A percentile compares a stretch with the other conserved stretches of the same genome.
Evolutionary conservation across 2,797 vertebrate species (phyloP).

Genomic region (Botia kubotai): DNA sequence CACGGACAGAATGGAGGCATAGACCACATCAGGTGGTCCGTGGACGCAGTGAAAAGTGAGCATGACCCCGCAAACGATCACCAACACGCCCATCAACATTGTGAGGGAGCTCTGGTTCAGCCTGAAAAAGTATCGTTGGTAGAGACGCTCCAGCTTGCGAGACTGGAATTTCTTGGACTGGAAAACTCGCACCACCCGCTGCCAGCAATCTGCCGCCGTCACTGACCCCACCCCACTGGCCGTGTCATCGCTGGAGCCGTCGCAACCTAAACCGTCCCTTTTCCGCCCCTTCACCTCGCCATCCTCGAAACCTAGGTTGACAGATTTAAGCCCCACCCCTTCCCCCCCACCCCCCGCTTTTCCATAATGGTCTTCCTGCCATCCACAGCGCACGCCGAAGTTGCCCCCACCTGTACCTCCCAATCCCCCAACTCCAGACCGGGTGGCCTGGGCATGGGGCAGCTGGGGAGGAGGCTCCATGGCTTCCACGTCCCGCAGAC

Average conservation of each 20-base stretch:
- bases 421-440: constrained; percentile 67
- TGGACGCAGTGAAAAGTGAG: constrained; percentile 91
- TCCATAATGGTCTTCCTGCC: constrained; percentile 95
- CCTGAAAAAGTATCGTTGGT: constrained; percentile 97
- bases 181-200: constrained; percentile 86
- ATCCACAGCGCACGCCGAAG: constrained; percentile 86
- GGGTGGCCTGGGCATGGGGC: constrained; percentile 76
- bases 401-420: constrained; percentile 72
- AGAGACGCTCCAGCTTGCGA: constrained; percentile 92
- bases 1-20: constrained; percentile 80
- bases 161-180: constrained; percentile 96
- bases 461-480: constrained; percentile 82
- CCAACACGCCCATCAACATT: constrained; percentile 94
- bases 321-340: constrained; percentile 88
- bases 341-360: constrained; percentile 79
- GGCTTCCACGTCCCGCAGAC: constrained; percentile 90
- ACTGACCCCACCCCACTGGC: constrained; percentile 68
- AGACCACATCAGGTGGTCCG: constrained; percentile 77
- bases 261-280: constrained; percentile 65
- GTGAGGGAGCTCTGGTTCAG: constrained; percentile 98
- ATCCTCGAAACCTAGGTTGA: constrained; percentile 88
- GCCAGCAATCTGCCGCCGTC: constrained; percentile 84
- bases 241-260: constrained; percentile 68
- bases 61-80: constrained; percentile 92
- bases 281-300: constrained; percentile 78